Evolutionary conservation across 2,888 invertebrate species (phyloP), one percentile per base, ranked within the genome.

Genomic region (Yponomeuta malinellus): DNA sequence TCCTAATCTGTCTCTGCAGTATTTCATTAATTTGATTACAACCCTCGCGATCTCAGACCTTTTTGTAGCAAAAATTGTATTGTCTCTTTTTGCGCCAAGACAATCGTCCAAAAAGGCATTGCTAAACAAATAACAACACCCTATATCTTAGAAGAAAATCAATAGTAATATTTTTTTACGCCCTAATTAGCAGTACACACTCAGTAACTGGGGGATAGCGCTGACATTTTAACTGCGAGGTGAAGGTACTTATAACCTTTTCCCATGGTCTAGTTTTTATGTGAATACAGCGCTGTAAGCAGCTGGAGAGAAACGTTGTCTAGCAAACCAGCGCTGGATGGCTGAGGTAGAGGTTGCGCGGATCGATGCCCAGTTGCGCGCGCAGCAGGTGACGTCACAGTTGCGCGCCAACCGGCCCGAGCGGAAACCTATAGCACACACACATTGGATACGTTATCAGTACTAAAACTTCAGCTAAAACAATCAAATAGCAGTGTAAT

Each of bases 331-430:
- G 48, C 76, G 85, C 84, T 90, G 82, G 83, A 88, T 85, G 86
- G 81, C 85, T 86, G 81, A 75, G 79, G 79, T 81, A 80, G 78
- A 76, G 79, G 33, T 73, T 76, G 77, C 75, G 74, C 76, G 81
- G 87, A 91, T 91, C 91, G 89, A 91, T 91, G 83, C 77, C 78
- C 73, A 71, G 74, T 72, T 90, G 91, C 91, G 91, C 90, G 91
- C 91, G 90, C 90, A 81, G 77, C 71, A 69, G 70, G 77, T 90
- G 91, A 91, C 90, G 91, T 91, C 90, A 91, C 79, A 65, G 82
- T 78, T 82, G 83, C 81, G n/a, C 12, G 37, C 70, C 37, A 83
- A 83, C 84, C 83, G 82, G 85, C 82, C 85, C 83, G 65, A 6
- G n/a, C 77, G 78, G 77, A 69, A 23, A 71, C 67, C 37, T 67